Evolutionary conservation across 1,140 invertebrate genomes (phyloP), one percentile per base, ranked within the genome.

Genomic region (Neelides sp.): DNA sequence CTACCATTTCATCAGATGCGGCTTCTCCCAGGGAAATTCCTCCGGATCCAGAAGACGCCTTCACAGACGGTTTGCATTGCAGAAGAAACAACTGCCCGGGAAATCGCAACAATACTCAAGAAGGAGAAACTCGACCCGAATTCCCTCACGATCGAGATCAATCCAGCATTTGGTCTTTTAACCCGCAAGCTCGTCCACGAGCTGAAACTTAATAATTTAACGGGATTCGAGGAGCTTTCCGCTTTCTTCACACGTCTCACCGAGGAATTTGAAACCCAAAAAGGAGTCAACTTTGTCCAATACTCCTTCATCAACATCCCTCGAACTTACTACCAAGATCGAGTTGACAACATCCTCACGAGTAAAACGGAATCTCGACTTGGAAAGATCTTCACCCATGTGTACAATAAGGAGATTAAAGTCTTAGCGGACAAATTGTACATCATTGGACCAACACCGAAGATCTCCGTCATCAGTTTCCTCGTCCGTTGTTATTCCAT

Each of bases 311-410:
- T 41, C 13, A 39, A 54, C 4, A 48, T 56, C n/a, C 13, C 20
- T 4, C 17, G 2, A 49, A 45, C 15, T 35, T 50, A 20, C 7
- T 49, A 1, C 3, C 17, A 0, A 27, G 57, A 2, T 19, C 39
- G 17, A 28, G 45, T 3, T 34, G 48, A 4, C 51, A 60, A 36
- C 41, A 60, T 58, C 65, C 69, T 65, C 75, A 78, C 57, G 77
- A 74, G 63, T 65, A 73, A 57, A 74, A 76, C 48, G 65, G 68
- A 74, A 15, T 67, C 67, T 45, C 66, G 75, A 32, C 62, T 75
- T 3, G 17, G 34, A 48, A 43, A 19, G 8, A 10, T 53, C 15
- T 8, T 58, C 4, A 22, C 34, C 20, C 20, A 39, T 28, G 19
- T 45, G 1, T 3, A 37, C 1, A n/a, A 28, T 48, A 34, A 28